Percentiles rank a stretch among this genome's conserved stretches.
These are phyloP conservation scores for Paramormyrops hopkinsi DNA, from an alignment of 2,797 vertebrate genomes.

Conservation along the genomic window DNA sequence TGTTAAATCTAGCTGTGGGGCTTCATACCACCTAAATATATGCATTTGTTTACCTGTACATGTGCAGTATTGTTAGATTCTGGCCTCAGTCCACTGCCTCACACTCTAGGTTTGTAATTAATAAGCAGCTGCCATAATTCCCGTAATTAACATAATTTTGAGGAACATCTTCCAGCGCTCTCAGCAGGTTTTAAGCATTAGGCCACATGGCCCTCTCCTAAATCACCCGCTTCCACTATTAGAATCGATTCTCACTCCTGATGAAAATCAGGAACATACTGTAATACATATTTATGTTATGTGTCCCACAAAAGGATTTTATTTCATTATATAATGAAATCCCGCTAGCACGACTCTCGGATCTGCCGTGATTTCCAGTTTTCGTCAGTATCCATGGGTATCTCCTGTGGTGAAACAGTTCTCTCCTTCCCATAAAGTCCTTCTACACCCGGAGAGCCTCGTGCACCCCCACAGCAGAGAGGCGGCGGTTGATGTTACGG, in stretches of 20 bases:
- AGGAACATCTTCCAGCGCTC: neutral
- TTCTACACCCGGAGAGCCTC: slow-evolving; percentile 64
- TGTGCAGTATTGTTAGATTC: neutral
- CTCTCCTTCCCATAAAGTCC: neutral
- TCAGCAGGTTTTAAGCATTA: neutral
- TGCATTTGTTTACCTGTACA: neutral
- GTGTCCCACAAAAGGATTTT: neutral
- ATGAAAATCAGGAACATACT: slow-evolving; percentile 2
- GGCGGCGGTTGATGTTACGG: slow-evolving; percentile 71
- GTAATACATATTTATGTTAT: neutral
- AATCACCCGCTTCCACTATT: slow-evolving; percentile 34
- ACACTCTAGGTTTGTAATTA: neutral
- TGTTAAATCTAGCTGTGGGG: neutral
- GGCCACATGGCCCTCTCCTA: slow-evolving; percentile 46
- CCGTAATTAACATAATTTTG: neutral
- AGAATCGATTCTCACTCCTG: slow-evolving; percentile 30
- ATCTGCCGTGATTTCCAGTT: neutral
- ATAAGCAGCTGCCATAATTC: neutral
- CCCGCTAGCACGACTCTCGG: slow-evolving; percentile 18
- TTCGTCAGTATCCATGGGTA: neutral
- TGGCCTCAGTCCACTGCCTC: neutral
- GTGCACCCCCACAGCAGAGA: slow-evolving; percentile 71
- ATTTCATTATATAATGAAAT: slow-evolving; percentile 6
- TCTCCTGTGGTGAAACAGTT: neutral
- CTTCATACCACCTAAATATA: neutral